phyloP scores from a whole-genome alignment of 2,113 vertebrate species.

The Buteo buteo region DNA sequence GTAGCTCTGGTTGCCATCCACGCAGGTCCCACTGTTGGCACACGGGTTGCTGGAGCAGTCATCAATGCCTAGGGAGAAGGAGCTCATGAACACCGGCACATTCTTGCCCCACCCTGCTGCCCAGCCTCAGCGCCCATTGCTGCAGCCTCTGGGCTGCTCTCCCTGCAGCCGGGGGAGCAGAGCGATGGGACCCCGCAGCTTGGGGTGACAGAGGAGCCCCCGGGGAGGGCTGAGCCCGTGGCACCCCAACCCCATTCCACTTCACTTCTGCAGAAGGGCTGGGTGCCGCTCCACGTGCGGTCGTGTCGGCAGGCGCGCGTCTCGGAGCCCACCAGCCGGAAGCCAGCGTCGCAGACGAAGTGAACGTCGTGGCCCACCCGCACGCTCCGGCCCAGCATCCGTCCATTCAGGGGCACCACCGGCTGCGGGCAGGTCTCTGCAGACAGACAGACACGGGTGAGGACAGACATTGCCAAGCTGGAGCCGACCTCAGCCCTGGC shows the following conservation, averaged over 20 bases:
- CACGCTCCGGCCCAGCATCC: slow-evolving; percentile 74
- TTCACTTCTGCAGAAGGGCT: slow-evolving; percentile 78
- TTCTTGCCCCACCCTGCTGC: not conserved
- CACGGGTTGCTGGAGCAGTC: slow-evolving; percentile 81
- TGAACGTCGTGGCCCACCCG: slow-evolving; percentile 79
- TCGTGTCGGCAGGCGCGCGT: slow-evolving; percentile 76
- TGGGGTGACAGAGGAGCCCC: fast-evolving
- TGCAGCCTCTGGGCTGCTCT: not conserved
- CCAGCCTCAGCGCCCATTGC: not conserved
- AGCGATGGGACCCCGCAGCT: not conserved
- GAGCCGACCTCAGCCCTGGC: fast-evolving
- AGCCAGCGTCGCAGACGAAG: slow-evolving; percentile 77
- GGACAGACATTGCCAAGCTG: not conserved
- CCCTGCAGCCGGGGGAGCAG: not conserved
- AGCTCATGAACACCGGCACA: not conserved
- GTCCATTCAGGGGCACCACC: slow-evolving; percentile 68
- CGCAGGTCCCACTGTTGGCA: slow-evolving; percentile 79
- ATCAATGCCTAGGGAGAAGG: slow-evolving; percentile 71
- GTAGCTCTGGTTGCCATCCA: slow-evolving; percentile 78
- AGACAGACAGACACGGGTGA: not conserved
- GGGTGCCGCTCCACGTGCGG: slow-evolving; percentile 78
- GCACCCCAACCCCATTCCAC: not conserved
- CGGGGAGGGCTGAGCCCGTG: fast-evolving
- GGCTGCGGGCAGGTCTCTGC: slow-evolving; percentile 76
- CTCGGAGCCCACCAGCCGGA: slow-evolving; percentile 78